Evolutionary conservation across 2,113 vertebrate genomes (phyloP), one percentile per base, ranked within the genome.

Genomic region (Isurus oxyrinchus): DNA sequence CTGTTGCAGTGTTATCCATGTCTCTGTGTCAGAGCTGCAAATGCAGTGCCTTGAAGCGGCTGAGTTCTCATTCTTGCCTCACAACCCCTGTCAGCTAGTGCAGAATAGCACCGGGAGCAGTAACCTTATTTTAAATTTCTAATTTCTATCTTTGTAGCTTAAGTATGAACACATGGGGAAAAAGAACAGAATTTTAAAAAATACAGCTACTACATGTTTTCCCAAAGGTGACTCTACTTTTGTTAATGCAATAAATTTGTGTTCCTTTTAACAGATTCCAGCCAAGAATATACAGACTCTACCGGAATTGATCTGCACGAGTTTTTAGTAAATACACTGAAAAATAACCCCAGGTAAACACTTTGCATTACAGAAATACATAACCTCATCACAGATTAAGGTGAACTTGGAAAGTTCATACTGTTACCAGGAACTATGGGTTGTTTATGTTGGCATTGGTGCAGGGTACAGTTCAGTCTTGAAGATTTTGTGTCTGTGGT

Each of bases 261-360:
- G 13, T 96, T 96, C 3, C 96, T 97, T 84, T 96, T 96, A 87
- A 35, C 97, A 99, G 99, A 99, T 97, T 99, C 99, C 97, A 99
- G 99, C 98, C 99, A 99, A 98, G 99, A 99, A 98, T 99, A 99
- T 96, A 99, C 99, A 10, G 99, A 99, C 98, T 99, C 99, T 97
- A 99, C 99, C 96, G 99, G 99, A 97, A 99, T 99, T 97, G 99
- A 99, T 97, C 98, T 99, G 97, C 99, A 99, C 96, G 99, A 99
- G 98, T 99, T 99, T 98, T 98, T 99, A 98, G 99, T 99, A 98
- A 99, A 99, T 98, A 99, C 99, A 98, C 99, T 99, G 99, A 99
- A 99, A 98, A 99, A 99, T 98, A 99, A 99, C 97, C 99, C 99
- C 98, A 99, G 99, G 99, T 99, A 98, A 96, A 69, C 16, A 35